phyloP scores from a whole-genome alignment of 2,113 vertebrate genomes.

The Anolis sagrei region DNA sequence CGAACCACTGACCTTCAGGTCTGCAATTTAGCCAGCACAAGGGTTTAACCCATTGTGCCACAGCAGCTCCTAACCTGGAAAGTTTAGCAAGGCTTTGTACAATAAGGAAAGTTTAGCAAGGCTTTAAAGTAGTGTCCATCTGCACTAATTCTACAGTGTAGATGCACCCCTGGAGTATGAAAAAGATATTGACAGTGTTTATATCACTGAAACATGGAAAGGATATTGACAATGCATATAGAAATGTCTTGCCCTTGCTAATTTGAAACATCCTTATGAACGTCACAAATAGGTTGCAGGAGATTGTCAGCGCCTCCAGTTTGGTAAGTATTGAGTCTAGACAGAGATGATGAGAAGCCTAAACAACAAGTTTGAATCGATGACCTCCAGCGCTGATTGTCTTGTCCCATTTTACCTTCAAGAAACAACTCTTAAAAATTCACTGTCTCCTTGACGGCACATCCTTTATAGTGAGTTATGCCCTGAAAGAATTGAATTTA shows the following conservation, averaged over 20 bases:
- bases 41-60: too few species aligned
- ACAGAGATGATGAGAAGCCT: neutral
- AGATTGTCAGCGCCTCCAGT: neutral
- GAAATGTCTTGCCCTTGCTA: neutral
- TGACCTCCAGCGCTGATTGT: neutral
- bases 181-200: neutral
- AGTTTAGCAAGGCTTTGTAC: too few species aligned
- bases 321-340: slow-evolving; percentile 13
- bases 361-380: slow-evolving; percentile 1
- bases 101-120: too few species aligned
- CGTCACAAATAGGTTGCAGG: neutral
- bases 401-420: neutral
- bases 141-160: too few species aligned
- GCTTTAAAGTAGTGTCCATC: too few species aligned
- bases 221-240: neutral
- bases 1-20: too few species aligned
- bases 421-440: neutral
- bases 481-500: neutral
- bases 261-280: slow-evolving; percentile 10
- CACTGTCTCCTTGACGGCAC: neutral
- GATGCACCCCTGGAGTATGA: neutral
- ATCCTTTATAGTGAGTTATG: neutral
- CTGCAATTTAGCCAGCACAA: too few species aligned
- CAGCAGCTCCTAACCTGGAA: too few species aligned
- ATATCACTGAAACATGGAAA: neutral